Percentiles rank a stretch among this genome's conserved stretches.
phyloP scores from a whole-genome alignment of 92 coral and sea anemone species.

The Actinernus sp. region DNA sequence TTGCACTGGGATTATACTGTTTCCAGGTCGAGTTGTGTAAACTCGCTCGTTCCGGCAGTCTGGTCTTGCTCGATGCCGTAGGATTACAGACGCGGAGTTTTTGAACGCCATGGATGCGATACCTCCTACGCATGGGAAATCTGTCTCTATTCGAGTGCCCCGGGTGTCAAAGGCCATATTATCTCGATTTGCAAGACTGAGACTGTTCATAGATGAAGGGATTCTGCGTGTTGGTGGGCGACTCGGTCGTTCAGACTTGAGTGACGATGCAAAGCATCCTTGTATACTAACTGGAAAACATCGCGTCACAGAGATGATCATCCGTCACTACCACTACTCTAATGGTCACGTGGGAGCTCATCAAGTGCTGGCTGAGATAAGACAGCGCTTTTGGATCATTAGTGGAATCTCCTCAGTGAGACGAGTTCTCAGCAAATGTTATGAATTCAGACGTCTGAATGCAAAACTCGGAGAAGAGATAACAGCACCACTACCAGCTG shows the following conservation, averaged over 20 bases:
- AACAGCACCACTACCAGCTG: slow-evolving; percentile 56
- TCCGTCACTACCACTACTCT: slow-evolving; percentile 20
- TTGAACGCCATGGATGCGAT: too few species aligned
- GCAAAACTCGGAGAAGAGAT: slow-evolving; percentile 52
- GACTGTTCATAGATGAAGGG: slow-evolving; percentile 44
- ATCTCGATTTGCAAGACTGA: too few species aligned
- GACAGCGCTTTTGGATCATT: slow-evolving; percentile 51
- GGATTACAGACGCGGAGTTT: too few species aligned
- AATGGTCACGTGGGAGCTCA: slow-evolving; percentile 62
- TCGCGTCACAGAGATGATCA: slow-evolving; percentile 21
- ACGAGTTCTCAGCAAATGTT: slow-evolving; percentile 37
- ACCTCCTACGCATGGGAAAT: too few species aligned
- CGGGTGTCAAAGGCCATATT: too few species aligned
- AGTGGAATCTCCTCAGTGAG: slow-evolving; percentile 43
- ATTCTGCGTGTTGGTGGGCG: slow-evolving; percentile 49
- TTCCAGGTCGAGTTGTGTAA: too few species aligned
- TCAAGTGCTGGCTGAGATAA: slow-evolving; percentile 37
- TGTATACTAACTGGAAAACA: slow-evolving; percentile 42
- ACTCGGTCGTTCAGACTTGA: slow-evolving; percentile 27
- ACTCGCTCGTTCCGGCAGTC: too few species aligned
- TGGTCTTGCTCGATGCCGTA: too few species aligned
- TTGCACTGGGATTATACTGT: too few species aligned
- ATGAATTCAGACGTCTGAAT: slow-evolving; percentile 51
- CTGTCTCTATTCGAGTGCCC: too few species aligned
- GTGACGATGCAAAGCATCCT: slow-evolving; percentile 49